Conservation (phyloP, 2,797 vertebrate species). For the Melanotaenia maccullochi region DNA sequence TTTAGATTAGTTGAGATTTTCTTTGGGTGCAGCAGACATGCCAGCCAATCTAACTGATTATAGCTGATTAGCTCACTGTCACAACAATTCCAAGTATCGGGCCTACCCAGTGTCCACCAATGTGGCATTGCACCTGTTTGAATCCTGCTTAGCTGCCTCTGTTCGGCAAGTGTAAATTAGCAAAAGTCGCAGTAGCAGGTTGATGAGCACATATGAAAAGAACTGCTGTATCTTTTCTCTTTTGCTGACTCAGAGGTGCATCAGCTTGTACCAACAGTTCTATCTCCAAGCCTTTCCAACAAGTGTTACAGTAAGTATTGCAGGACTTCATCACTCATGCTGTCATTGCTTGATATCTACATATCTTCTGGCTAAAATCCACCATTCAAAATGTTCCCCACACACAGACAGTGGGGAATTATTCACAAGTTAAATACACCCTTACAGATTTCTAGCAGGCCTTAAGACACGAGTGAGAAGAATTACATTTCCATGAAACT, state of each 20-base stretch:
- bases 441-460: neutral
- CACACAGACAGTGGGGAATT: neutral
- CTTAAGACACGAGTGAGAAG: neutral
- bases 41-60: neutral
- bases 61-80: neutral
- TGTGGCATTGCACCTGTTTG: too few species aligned
- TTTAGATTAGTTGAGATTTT: neutral
- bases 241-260: neutral
- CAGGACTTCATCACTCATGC: neutral
- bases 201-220: too few species aligned
- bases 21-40: neutral
- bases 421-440: neutral
- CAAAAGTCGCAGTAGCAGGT: too few species aligned
- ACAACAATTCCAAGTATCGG: neutral
- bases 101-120: too few species aligned
- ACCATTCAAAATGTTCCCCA: neutral
- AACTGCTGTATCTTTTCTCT: neutral
- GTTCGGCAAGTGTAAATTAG: too few species aligned
- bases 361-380: neutral
- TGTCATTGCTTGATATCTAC: neutral
- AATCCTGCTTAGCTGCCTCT: too few species aligned
- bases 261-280: neutral
- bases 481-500: neutral
- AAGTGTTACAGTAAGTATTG: too few species aligned
- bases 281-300: neutral